These are phyloP conservation scores for Protobothrops flavoviridis DNA, from an alignment of 2,113 vertebrate genomes.

Conservation along the genomic window DNA sequence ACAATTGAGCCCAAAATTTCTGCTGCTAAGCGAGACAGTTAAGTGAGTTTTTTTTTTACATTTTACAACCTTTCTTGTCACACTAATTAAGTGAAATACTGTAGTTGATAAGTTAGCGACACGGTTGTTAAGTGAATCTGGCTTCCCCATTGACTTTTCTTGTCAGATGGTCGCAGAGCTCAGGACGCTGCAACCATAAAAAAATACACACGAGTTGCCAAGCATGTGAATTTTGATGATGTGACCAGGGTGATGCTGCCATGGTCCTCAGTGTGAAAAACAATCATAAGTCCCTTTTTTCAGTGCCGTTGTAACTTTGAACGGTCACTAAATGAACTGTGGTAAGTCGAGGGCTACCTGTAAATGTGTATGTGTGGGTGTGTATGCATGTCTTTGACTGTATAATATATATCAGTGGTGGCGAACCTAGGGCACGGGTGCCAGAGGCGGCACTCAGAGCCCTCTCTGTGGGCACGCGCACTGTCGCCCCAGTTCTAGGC, in stretches of 20 bases:
- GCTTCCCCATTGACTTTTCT: neutral
- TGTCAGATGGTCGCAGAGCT: neutral
- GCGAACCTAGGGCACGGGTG: too few relatives aligned
- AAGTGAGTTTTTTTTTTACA: too few relatives aligned
- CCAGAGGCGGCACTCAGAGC: too few relatives aligned
- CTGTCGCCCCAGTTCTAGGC: too few relatives aligned
- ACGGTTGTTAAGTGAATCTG: neutral
- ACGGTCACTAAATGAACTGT: neutral
- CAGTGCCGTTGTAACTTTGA: neutral
- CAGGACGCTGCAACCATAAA: neutral
- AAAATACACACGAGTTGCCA: neutral
- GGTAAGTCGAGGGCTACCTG: neutral
- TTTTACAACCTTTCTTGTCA: neutral
- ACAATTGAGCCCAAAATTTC: neutral
- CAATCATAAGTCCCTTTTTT: neutral
- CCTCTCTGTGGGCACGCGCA: too few relatives aligned
- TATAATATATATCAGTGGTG: neutral
- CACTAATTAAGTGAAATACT: neutral
- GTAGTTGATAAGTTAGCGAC: neutral
- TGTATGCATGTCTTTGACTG: neutral
- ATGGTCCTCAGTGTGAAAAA: neutral
- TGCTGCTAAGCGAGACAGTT: neutral
- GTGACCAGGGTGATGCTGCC: too few relatives aligned
- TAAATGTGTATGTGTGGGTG: slow-evolving; percentile 5
- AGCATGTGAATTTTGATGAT: neutral